phyloP scores from a whole-genome alignment of 1,140 invertebrate genomes.

The Muscidifurax raptorellus region DNA sequence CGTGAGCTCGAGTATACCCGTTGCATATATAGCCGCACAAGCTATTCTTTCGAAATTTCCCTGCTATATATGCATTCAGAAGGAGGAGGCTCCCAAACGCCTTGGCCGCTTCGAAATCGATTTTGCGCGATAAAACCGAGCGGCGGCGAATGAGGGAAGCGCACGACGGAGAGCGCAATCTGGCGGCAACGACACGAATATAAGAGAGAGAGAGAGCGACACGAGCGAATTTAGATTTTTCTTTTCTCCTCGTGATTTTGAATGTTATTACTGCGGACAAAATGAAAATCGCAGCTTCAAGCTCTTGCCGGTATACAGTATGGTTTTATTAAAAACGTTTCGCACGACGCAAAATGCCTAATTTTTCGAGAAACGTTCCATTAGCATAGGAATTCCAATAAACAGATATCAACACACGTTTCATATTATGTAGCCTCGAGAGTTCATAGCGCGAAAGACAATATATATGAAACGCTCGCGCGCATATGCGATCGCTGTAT shows the following conservation, averaged over 20 bases:
- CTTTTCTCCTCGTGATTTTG: neutral
- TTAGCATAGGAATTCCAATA: no score
- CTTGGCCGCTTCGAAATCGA: constrained; percentile 21
- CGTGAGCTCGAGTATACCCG: neutral
- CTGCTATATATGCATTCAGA: neutral
- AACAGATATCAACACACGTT: no score
- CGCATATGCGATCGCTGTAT: neutral
- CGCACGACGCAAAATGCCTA: no score
- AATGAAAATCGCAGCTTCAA: neutral
- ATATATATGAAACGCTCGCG: neutral
- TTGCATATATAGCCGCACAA: neutral
- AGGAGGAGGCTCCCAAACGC: neutral
- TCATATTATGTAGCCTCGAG: no score
- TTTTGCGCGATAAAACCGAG: constrained; percentile 13
- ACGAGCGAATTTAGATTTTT: constrained; percentile 6
- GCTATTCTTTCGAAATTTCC: constrained; percentile 19
- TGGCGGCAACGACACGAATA: constrained; percentile 7
- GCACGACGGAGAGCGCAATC: neutral
- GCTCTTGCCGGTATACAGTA: no score
- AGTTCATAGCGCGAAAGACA: no score
- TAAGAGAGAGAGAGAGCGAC: neutral
- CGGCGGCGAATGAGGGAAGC: neutral
- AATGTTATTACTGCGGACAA: neutral
- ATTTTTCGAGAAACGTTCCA: no score
- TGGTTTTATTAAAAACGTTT: no score